Percentiles rank a stretch among this genome's conserved stretches.
phyloP scores from a whole-genome alignment of 1,140 invertebrate genomes.

The Gryllus bimaculatus region DNA sequence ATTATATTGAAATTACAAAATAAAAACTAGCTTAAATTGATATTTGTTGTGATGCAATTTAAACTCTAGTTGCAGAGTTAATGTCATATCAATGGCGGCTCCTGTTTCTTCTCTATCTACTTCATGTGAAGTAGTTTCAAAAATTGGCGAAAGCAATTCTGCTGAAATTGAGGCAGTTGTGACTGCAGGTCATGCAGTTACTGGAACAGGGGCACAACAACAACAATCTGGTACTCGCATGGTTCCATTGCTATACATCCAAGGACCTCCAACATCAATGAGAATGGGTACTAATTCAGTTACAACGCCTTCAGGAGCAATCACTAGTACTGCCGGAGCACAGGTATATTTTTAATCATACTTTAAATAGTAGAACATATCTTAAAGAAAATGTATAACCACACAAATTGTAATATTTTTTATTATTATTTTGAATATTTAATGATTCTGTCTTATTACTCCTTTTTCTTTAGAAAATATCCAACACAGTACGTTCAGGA shows the following conservation, averaged over 20 bases:
- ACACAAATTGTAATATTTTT: not conserved
- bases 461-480: not conserved
- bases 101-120: constrained; percentile 5
- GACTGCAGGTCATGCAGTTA: not conserved
- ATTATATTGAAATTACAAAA: not conserved
- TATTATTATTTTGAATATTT: not conserved
- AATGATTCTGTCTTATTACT: not conserved
- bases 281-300: not conserved
- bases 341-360: not conserved
- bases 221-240: not conserved
- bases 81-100: constrained; percentile 9
- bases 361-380: not conserved
- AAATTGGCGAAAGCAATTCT: not conserved
- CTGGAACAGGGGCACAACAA: not conserved
- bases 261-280: not conserved
- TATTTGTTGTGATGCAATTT: not conserved
- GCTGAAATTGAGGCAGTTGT: constrained; percentile 3
- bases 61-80: not conserved
- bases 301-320: not conserved
- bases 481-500: not conserved
- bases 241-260: constrained; percentile 13
- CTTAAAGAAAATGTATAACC: not conserved
- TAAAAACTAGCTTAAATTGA: not conserved
- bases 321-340: not conserved
- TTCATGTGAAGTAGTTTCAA: constrained; percentile 9